phyloP scores from a whole-genome alignment of 2,797 vertebrate genomes.

The Myiotriccus ornatus region DNA sequence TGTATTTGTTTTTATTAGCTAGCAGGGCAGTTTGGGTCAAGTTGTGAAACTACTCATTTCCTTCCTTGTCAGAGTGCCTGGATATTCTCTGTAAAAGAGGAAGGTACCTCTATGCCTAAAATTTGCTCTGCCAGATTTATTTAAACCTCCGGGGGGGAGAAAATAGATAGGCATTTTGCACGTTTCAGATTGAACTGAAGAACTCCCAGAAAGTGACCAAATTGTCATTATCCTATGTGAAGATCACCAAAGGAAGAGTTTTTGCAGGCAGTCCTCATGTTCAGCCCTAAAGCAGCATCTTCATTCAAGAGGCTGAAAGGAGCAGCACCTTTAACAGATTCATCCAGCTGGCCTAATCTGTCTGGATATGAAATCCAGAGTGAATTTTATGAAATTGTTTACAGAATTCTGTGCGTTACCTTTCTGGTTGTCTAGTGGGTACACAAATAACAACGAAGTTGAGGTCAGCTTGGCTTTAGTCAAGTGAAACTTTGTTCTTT shows the following conservation, averaged over 20 bases:
- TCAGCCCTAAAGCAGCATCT: not conserved
- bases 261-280: fast-evolving
- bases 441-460: not conserved
- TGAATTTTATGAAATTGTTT: not conserved
- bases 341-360: not conserved
- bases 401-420: not conserved
- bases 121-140: not conserved
- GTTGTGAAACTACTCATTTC: not conserved
- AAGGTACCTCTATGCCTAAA: not conserved
- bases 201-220: not conserved
- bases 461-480: not conserved
- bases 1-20: not conserved
- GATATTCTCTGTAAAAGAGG: not conserved
- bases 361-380: not conserved
- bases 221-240: not conserved
- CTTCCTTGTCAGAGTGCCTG: not conserved
- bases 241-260: not conserved
- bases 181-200: not conserved
- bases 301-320: not conserved
- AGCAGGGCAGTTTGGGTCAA: not conserved
- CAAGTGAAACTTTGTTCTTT: not conserved
- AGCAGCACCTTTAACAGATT: not conserved
- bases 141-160: not conserved
- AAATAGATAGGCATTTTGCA: not conserved
- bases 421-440: not conserved